A percentile compares a stretch with the other conserved stretches of the same genome.
phyloP scores from a whole-genome alignment of 92 coral and sea anemone genomes.

The Phymanthus crucifer region DNA sequence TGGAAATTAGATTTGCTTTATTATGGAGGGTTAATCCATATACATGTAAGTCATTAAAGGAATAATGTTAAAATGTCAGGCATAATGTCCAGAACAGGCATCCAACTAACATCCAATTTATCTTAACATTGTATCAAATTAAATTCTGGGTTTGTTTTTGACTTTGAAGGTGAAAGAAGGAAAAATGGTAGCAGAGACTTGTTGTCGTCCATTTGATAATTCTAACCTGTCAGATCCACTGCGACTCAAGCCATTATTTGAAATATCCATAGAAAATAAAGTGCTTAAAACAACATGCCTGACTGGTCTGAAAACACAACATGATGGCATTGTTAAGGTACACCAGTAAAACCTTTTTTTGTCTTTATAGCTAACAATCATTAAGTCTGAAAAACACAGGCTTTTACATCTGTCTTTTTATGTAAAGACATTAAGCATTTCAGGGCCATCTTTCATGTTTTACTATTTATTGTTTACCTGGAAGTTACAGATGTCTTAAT shows the following conservation, averaged over 20 bases:
- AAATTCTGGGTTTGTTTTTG: neutral
- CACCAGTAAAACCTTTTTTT: too few species aligned
- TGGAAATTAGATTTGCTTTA: conserved; percentile 60
- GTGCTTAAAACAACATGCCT: conserved; percentile 23
- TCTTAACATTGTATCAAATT: too few species aligned
- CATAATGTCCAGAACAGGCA: too few species aligned
- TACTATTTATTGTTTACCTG: too few species aligned
- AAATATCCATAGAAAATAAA: conserved; percentile 37
- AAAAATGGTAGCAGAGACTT: conserved; percentile 53
- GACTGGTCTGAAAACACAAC: conserved; percentile 18
- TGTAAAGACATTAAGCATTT: too few species aligned
- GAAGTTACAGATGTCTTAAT: too few species aligned
- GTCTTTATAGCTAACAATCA: neutral
- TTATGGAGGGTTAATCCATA: conserved; percentile 71
- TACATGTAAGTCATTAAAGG: conserved; percentile 48
- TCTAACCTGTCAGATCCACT: conserved; percentile 32
- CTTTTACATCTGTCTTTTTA: too few species aligned
- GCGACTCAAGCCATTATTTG: conserved; percentile 55
- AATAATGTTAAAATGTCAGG: neutral
- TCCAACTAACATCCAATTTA: too few species aligned
- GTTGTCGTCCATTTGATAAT: conserved; percentile 55
- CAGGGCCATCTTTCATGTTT: too few species aligned
- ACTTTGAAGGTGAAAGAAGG: conserved; percentile 51
- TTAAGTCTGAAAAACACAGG: too few species aligned
- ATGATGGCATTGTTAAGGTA: conserved; percentile 46